phyloP scores from a whole-genome alignment of 2,797 vertebrate species.

The Urosaurus nigricauda region DNA sequence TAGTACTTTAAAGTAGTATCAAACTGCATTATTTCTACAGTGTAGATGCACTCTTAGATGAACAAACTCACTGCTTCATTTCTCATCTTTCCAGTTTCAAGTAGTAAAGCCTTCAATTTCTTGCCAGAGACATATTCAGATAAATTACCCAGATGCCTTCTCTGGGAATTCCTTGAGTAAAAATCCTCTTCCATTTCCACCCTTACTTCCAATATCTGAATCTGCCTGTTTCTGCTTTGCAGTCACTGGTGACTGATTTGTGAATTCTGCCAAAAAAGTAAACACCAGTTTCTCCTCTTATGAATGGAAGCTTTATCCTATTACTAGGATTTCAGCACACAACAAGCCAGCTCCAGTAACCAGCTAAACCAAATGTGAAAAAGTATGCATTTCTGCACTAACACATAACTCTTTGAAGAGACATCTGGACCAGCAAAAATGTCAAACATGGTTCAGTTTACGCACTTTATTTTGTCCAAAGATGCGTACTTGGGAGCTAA shows the following conservation, averaged over 20 bases:
- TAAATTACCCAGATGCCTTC: neutral
- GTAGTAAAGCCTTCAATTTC: slow-evolving; percentile 29
- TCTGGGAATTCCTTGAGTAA: neutral
- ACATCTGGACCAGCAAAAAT: slow-evolving; percentile 36
- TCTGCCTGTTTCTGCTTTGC: slow-evolving; percentile 50
- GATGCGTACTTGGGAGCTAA: neutral
- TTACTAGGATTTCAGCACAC: slow-evolving; percentile 53
- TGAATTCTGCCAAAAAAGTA: slow-evolving; percentile 70
- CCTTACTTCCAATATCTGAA: slow-evolving; percentile 31
- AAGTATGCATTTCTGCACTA: slow-evolving; percentile 29
- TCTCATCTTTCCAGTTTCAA: slow-evolving; percentile 7
- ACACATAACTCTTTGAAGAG: slow-evolving; percentile 23
- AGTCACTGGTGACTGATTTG: slow-evolving; percentile 60
- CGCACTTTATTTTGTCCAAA: slow-evolving; percentile 32
- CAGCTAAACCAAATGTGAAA: slow-evolving; percentile 48
- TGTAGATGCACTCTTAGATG: neutral
- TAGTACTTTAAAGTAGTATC: no score
- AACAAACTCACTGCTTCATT: neutral
- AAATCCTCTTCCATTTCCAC: slow-evolving; percentile 31
- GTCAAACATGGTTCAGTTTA: neutral
- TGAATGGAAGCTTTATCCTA: slow-evolving; percentile 72
- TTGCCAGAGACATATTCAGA: slow-evolving; percentile 23
- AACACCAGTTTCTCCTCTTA: slow-evolving; percentile 58
- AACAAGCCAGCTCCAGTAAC: slow-evolving; percentile 55
- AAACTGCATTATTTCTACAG: no score